Conservation (phyloP, 1,140 invertebrate species). For the Hycleus cichorii region DNA sequence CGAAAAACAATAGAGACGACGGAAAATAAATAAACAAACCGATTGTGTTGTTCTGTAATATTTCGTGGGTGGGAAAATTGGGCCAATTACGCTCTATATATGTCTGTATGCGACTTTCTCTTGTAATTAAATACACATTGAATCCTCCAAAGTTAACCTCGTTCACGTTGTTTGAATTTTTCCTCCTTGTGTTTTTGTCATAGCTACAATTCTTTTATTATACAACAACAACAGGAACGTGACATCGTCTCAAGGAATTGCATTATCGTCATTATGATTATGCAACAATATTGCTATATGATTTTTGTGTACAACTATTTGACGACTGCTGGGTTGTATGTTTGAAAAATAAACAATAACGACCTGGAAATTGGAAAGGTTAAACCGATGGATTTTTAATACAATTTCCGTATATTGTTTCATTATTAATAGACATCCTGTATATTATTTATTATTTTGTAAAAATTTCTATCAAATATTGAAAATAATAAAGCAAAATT, state of each 20-base stretch:
- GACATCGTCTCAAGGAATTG: constrained; percentile 8
- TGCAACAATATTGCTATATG: too few species aligned
- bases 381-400: neutral
- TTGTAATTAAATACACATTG: too few species aligned
- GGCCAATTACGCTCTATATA: neutral
- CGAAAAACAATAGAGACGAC: neutral
- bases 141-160: too few species aligned
- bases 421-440: constrained; percentile 5
- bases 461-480: too few species aligned
- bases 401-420: constrained; percentile 11
- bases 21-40: neutral
- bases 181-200: too few species aligned
- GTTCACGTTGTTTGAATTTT: too few species aligned
- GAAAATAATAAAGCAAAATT: too few species aligned
- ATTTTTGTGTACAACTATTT: too few species aligned
- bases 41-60: neutral
- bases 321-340: too few species aligned
- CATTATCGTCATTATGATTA: neutral
- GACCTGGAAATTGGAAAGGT: constrained; percentile 13
- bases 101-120: neutral
- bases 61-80: neutral
- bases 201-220: neutral
- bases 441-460: too few species aligned
- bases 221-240: constrained; percentile 10
- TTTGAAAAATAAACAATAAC: neutral